Conservation (phyloP, 2,797 vertebrate genomes). For the Epinephelus coioides region DNA sequence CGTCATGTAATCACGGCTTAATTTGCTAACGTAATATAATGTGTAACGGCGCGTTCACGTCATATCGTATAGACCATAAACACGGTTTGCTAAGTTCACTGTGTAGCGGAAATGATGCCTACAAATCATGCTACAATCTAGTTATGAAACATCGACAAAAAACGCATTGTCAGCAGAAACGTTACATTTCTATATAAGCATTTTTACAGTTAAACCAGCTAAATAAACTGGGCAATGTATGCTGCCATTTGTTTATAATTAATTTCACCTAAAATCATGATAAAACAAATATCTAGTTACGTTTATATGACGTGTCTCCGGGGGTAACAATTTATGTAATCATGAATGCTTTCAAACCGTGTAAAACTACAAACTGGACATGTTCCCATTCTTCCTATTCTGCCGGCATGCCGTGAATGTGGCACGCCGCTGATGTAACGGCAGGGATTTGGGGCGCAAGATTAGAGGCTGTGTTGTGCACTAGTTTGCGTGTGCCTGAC, state of each 20-base stretch:
- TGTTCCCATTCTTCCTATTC: constrained; percentile 18
- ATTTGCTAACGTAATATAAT: constrained; percentile 2
- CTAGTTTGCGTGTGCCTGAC: too few relatives aligned
- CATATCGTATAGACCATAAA: neutral
- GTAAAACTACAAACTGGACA: too few relatives aligned
- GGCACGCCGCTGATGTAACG: constrained; percentile 44
- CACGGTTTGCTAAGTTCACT: accelerated
- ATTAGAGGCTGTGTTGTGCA: constrained; percentile 41
- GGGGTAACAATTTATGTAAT: neutral
- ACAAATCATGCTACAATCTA: neutral
- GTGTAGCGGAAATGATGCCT: neutral
- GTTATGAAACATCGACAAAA: neutral
- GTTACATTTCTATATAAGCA: neutral
- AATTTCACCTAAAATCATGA: neutral
- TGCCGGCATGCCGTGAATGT: neutral
- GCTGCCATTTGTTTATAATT: too few relatives aligned
- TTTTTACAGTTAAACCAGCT: neutral
- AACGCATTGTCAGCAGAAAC: accelerated
- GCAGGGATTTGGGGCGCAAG: constrained; percentile 61
- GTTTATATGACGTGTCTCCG: neutral
- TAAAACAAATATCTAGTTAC: too few relatives aligned
- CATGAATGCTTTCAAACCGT: neutral
- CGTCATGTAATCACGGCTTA: neutral
- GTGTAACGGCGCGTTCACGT: constrained; percentile 14
- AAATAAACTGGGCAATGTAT: neutral